Evolutionary conservation across 2,888 invertebrate genomes (phyloP), one percentile per base, ranked within the genome.

Genomic region (Lacanobia oleracea): DNA sequence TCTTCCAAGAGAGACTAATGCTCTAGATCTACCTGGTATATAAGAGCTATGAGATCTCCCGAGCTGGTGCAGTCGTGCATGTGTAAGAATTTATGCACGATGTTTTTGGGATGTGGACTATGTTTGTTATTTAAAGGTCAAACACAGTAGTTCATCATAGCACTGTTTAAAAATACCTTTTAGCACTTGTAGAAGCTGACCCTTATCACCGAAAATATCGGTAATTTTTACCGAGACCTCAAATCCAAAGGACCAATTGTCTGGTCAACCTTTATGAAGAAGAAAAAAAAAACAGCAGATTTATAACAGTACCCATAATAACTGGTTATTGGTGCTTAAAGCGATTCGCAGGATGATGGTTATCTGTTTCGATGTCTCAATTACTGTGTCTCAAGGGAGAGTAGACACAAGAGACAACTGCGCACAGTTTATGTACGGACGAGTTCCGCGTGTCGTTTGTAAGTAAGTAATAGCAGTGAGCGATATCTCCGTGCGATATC

Each of bases 311-410:
- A 59, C 54, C 33, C 51, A 50, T 70, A 70, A 73, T 72, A 76
- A 80, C 80, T 50, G 68, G 77, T 76, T 83, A 66, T 65, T 51
- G 63, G 68, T 67, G 68, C 67, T 70, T 76, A 67, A 79, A 75
- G 54, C 66, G 77, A 84, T 63, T 68, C 65, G 51, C 59, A 59
- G 65, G 63, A 61, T 60, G 77, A 77, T 76, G 69, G 81, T 84
- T 81, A 83, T 81, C 81, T 74, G 74, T 73, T 61, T 57, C 51
- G 72, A 79, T 66, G 79, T 79, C 82, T 79, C 79, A 79, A 79
- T 79, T 79, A 82, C 72, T 64, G 37, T 53, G 54, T 68, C 73
- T 68, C 57, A 23, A 53, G 21, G 40, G 62, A 72, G 79, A 67
- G 64, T 23, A 61, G 72, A 66, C 71, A 82, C 77, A 70, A 71